Conservation (phyloP, 2,888 invertebrate genomes). For the Marasmarcha lunaedactyla region DNA sequence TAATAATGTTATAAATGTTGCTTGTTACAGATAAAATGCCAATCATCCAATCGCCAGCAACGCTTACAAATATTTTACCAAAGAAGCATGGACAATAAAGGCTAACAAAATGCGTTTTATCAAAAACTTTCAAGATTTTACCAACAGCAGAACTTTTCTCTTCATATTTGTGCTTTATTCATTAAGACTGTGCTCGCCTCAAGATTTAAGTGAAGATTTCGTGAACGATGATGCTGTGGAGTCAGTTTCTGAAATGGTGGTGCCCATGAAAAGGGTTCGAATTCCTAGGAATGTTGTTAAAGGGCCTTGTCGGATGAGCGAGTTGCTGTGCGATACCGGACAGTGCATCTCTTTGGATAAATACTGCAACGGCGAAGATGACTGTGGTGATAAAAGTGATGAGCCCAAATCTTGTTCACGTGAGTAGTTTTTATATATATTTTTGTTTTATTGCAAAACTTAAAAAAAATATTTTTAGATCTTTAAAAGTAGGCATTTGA, state of each 20-base stretch:
- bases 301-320: slow-evolving; percentile 68
- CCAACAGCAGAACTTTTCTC: slow-evolving; percentile 38
- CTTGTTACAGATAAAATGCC: no score
- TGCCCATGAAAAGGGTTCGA: slow-evolving; percentile 39
- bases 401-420: slow-evolving; percentile 81
- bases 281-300: slow-evolving; percentile 28
- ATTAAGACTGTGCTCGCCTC: slow-evolving; percentile 55
- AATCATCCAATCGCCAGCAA: no score
- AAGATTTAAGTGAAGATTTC: slow-evolving; percentile 54
- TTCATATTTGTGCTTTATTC: slow-evolving; percentile 54
- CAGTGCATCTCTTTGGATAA: slow-evolving; percentile 80
- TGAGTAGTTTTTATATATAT: slow-evolving; percentile 68
- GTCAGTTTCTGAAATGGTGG: slow-evolving; percentile 30
- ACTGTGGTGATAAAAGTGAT: slow-evolving; percentile 83
- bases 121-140: slow-evolving; percentile 35
- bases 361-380: slow-evolving; percentile 82
- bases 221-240: slow-evolving; percentile 49
- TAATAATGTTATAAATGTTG: no score
- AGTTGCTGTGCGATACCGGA: slow-evolving; percentile 73
- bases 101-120: slow-evolving; percentile 33
- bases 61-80: no score
- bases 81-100: no score
- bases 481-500: no score
- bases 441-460: neutral
- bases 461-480: neutral